Percentiles rank a stretch among this genome's conserved stretches.
Evolutionary conservation across 2,888 invertebrate species (phyloP).

Genomic region (Epinotia bilunana): DNA sequence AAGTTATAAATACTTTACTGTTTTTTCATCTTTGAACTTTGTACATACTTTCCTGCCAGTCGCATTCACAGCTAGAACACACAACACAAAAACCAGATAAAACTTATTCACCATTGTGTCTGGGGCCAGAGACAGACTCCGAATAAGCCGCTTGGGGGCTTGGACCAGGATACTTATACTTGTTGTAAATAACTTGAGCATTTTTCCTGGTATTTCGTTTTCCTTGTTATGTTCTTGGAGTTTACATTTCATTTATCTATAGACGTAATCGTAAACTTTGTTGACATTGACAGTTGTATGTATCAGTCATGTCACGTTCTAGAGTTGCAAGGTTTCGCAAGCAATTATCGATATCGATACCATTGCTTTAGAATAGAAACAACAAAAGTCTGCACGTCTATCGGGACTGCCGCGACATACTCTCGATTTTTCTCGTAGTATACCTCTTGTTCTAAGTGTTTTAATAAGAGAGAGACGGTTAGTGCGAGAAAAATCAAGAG

Average conservation of each 20-base stretch:
- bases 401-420: too few species aligned
- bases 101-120: slow-evolving; percentile 38
- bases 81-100: slow-evolving; percentile 12
- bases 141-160: slow-evolving; percentile 35
- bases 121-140: slow-evolving; percentile 20
- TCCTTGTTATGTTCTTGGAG: slow-evolving; percentile 6
- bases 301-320: neutral
- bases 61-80: slow-evolving; percentile 3
- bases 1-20: neutral
- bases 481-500: too few species aligned
- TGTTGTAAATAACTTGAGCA: slow-evolving; percentile 27
- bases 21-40: slow-evolving; percentile 34
- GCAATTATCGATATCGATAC: neutral
- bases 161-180: slow-evolving; percentile 20
- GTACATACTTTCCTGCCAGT: slow-evolving; percentile 26
- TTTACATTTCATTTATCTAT: neutral
- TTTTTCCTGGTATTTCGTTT: slow-evolving; percentile 8
- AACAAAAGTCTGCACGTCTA: too few species aligned
- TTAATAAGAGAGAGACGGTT: too few species aligned
- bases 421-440: too few species aligned
- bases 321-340: neutral
- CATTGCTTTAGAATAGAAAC: neutral
- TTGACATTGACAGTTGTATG: neutral
- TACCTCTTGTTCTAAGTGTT: too few species aligned
- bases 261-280: neutral